Percentiles rank a stretch among this genome's conserved stretches.
Conservation (phyloP, 2,888 invertebrate species). For the Chironomus tentans region DNA sequence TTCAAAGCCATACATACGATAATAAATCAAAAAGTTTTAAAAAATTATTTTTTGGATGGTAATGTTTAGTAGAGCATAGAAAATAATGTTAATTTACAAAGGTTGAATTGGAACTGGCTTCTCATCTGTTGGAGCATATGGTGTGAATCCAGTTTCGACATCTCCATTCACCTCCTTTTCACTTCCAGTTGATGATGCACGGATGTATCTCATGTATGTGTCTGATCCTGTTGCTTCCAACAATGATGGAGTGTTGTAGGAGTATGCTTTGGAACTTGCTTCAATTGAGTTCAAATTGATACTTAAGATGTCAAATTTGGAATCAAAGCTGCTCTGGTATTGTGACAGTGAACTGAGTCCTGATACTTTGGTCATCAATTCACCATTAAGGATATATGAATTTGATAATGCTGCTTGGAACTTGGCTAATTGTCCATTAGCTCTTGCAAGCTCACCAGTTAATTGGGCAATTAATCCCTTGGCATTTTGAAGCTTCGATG, state of each 20-base stretch:
- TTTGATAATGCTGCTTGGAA: constrained; percentile 10
- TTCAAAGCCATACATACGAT: background rate
- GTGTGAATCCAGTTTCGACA: background rate
- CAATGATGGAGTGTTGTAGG: background rate
- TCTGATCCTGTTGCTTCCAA: background rate
- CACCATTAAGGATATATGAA: constrained; percentile 13
- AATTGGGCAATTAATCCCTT: constrained; percentile 1
- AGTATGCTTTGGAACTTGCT: background rate
- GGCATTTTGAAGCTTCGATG: background rate
- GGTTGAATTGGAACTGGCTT: background rate
- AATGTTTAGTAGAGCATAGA: background rate
- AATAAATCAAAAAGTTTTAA: background rate
- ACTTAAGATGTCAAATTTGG: background rate
- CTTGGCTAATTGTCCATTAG: constrained; percentile 7
- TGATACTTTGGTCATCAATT: constrained; percentile 21
- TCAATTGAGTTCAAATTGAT: background rate
- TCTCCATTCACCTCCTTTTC: background rate
- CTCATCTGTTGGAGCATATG: background rate
- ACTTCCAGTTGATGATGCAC: background rate
- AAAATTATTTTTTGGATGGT: background rate
- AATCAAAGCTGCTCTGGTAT: background rate
- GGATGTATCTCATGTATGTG: background rate
- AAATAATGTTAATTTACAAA: background rate
- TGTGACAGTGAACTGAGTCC: background rate
- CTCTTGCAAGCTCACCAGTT: background rate